A percentile compares a stretch with the other conserved stretches of the same genome.
phyloP scores from a whole-genome alignment of 1,140 invertebrate genomes.

The Coboldia fuscipes region DNA sequence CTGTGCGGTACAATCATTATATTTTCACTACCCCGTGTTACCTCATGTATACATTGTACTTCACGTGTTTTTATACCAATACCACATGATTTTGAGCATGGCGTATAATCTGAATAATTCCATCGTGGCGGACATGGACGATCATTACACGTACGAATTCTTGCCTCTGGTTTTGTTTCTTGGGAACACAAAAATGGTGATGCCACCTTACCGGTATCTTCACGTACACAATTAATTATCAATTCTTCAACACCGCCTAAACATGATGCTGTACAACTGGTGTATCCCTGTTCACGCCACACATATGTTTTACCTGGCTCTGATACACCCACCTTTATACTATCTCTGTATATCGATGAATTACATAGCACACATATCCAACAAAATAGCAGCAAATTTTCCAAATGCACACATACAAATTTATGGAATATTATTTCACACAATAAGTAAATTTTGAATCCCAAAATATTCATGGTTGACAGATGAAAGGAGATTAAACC shows the following conservation, averaged over 20 bases:
- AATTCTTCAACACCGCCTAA: constrained; percentile 76
- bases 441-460: no score
- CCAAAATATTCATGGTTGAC: no score
- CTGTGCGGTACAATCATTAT: constrained; percentile 70
- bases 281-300: constrained; percentile 67
- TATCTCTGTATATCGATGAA: constrained; percentile 13
- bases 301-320: constrained; percentile 50
- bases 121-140: constrained; percentile 76
- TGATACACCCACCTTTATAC: constrained; percentile 26
- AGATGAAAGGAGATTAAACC: no score
- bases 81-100: constrained; percentile 78
- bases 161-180: constrained; percentile 63
- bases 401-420: no score
- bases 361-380: no score
- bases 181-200: constrained; percentile 63
- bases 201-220: constrained; percentile 63
- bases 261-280: constrained; percentile 83
- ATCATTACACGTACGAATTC: constrained; percentile 83
- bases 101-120: constrained; percentile 65
- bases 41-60: constrained; percentile 79
- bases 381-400: no score
- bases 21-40: constrained; percentile 62
- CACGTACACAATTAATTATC: constrained; percentile 76
- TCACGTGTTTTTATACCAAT: constrained; percentile 75
- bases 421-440: no score